Base-by-base conservation (phyloP, 2,888 invertebrate genomes). In the Prosopocoilus inquinatus region DNA sequence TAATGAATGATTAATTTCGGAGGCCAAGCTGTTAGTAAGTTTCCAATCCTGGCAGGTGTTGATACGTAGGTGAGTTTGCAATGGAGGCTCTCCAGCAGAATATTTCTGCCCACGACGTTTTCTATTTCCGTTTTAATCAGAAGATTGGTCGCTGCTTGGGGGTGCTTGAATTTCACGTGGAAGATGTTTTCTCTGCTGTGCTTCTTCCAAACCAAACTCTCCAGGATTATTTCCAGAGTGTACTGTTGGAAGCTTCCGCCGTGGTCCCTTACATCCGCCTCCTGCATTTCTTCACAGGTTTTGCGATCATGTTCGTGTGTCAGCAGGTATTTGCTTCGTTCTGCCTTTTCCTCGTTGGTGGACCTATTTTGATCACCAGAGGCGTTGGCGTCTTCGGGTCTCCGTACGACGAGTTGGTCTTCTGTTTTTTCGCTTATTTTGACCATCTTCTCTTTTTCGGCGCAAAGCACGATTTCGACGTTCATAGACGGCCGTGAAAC, bases 131-230 rank as follows among this genome's bases (percentile, higher is more conserved):
- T 62, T 12, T 68, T 65, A 39, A 70, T 68, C 2, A 62, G 61
- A 3, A 71, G 63, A 46, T 57, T 64, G 41, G 68, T 68, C 1
- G 67, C 61, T 1, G 71, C 70, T 58, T 68, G 71, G 1, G 75
- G 75, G 55, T 76, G 75, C n/a, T 67, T 60, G 55, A 76, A 73
- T 58, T 70, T 73, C 43, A 74, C 65, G 34, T 64, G 61, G 32
- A 71, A 60, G 48, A 64, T 66, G n/a, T 55, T 63, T 1, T 62
- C 57, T 11, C 60, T 57, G 3, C 59, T 60, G 1, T 59, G 41
- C 8, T 60, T 64, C 44, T 63, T 66, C 68, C 72, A 70, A 3
- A 59, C 52, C 12, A 75, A 57, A 41, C 60, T 65, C 41, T 69
- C 69, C 8, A 75, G 47, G 11, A 67, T 65, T 1, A 74, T 60